phyloP scores from a whole-genome alignment of 2,797 vertebrate species.

The Gymnodraco acuticeps region DNA sequence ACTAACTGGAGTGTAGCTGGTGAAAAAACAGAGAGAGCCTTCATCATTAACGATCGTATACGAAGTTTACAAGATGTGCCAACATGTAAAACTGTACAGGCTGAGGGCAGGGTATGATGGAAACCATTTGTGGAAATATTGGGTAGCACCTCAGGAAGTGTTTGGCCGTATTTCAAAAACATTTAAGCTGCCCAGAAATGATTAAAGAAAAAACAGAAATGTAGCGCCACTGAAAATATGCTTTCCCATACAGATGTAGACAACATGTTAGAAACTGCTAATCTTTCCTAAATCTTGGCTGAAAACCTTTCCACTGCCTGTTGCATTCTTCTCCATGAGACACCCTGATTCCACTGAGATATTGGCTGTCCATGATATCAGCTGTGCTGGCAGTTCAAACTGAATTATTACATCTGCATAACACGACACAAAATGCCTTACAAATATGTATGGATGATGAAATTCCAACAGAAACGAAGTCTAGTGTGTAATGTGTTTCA shows the following conservation, averaged over 20 bases:
- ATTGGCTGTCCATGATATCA: slow-evolving; percentile 47
- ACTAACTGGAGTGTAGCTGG: background rate
- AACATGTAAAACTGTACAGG: slow-evolving; percentile 17
- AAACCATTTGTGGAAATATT: slow-evolving; percentile 49
- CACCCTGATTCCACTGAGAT: slow-evolving; percentile 32
- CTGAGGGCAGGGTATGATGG: slow-evolving; percentile 16
- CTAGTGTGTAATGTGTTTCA: slow-evolving; percentile 47
- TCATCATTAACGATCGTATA: slow-evolving; percentile 25
- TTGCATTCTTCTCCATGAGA: slow-evolving; percentile 22
- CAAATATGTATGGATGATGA: slow-evolving; percentile 52
- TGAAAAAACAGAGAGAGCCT: background rate
- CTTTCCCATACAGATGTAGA: background rate
- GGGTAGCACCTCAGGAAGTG: slow-evolving; percentile 10
- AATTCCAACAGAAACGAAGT: slow-evolving; percentile 26
- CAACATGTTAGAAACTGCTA: background rate
- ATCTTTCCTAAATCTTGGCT: background rate
- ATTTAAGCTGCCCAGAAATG: slow-evolving; percentile 1
- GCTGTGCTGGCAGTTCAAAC: slow-evolving; percentile 40
- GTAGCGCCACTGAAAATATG: background rate
- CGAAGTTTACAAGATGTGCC: slow-evolving; percentile 28
- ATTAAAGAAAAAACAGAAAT: background rate
- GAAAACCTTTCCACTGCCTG: background rate
- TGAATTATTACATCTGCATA: slow-evolving; percentile 33
- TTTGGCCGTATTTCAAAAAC: slow-evolving; percentile 22
- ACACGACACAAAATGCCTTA: slow-evolving; percentile 13